Base-by-base conservation (phyloP, 2,888 invertebrate species). In the Rhamphomyia laevipes region DNA sequence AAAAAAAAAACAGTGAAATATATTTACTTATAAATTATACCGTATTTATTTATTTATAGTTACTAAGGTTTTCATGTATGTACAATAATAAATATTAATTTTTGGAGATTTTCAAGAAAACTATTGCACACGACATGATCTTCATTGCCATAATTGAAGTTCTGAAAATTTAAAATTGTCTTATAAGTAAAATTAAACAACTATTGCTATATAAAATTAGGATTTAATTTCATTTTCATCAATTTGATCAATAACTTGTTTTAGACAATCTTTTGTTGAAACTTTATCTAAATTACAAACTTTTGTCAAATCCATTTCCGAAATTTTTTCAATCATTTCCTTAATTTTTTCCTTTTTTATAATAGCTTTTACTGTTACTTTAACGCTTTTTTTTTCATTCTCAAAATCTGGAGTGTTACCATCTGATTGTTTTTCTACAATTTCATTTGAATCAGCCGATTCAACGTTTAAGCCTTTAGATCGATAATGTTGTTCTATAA, bases 231-330 rank as follows among this genome's bases (percentile, higher is more conserved):
- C 62, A 51, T 57, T 60, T 53, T 70, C 59, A 65, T 67, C 68
- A 59, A 74, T 56, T 60, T 67, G 63, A 64, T 76, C 61, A 63
- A 74, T 62, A 57, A 69, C 63, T 64, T 70, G 63, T 64, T 75
- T 65, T 54, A 76, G 51, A 61, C 70, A 66, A 66, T 74, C 64
- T 67, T 76, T 59, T 56, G 74, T 68, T 60, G 75, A 60, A 56
- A 72, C 58, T 66, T 71, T 58, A 65, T 75, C 59, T 65, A 74
- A 53, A 68, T 74, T 62, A 66, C 71, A 63, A 63, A 73, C 62
- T 63, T 72, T 60, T 52, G 65, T 63, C 62, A 74, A 54, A 68
- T 73, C 66, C 71, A 74, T 61, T 49, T 64, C 56, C 55, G 68
- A 62, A 35, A 70, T 67, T 61, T 73, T 71, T 51, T 76, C 74